A percentile compares a stretch with the other conserved stretches of the same genome.
Evolutionary conservation across 2,797 vertebrate genomes (phyloP).

Genomic region (Myotis myotis): DNA sequence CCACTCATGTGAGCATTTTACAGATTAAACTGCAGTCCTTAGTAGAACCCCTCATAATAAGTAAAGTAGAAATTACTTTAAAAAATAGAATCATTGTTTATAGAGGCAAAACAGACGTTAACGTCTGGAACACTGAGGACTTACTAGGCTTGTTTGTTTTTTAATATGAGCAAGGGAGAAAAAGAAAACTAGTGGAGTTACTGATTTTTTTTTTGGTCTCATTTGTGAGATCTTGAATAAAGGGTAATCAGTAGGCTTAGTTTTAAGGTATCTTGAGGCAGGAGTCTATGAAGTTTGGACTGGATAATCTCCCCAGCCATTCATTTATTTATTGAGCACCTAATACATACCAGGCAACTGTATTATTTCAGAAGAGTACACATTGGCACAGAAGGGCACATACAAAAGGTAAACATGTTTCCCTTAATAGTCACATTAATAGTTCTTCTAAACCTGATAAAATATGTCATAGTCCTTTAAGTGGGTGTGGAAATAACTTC

Average conservation of each 20-base stretch:
- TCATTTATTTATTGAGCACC: neutral
- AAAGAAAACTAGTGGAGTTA: neutral
- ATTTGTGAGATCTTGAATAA: neutral
- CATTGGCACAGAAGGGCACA: neutral
- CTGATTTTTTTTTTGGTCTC: neutral
- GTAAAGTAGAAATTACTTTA: neutral
- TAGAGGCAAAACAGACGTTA: neutral
- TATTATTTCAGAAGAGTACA: neutral
- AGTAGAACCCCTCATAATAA: neutral
- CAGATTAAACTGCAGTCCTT: neutral
- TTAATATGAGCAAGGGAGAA: neutral
- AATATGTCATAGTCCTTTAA: neutral
- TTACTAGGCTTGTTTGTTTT: neutral
- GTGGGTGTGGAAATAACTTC: neutral
- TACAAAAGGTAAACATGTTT: neutral
- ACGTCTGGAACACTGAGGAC: neutral
- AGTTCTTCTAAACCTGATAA: neutral
- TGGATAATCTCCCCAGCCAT: neutral
- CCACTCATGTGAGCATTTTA: neutral
- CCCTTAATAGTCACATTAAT: neutral
- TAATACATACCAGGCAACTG: neutral
- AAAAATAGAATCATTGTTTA: constrained; percentile 9
- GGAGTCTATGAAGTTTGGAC: neutral
- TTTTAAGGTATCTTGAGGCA: neutral
- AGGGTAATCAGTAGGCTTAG: neutral